These are phyloP conservation scores for Numida meleagris DNA, from an alignment of 2,113 vertebrate species.

Conservation along the genomic window DNA sequence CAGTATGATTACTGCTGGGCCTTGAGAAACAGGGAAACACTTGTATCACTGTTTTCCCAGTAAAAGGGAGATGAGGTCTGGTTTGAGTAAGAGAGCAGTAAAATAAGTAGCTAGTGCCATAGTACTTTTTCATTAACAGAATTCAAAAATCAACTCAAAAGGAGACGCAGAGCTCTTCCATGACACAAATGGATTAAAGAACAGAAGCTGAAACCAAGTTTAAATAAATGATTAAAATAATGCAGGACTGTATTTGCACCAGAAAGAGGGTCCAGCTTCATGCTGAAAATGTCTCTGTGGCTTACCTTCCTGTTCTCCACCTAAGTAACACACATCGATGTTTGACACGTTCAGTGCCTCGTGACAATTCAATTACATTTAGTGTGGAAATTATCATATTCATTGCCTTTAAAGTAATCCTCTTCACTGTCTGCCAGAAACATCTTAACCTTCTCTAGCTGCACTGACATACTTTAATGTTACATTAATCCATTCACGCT, in stretches of 20 bases:
- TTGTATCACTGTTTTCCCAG: not conserved
- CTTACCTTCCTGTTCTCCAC: not conserved
- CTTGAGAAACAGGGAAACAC: not conserved
- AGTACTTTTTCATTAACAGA: not conserved
- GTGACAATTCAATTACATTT: conserved; percentile 43
- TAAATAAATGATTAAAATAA: not conserved
- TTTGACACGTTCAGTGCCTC: not conserved
- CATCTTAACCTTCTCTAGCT: conserved; percentile 20
- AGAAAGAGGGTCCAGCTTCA: not conserved
- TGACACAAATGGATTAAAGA: not conserved
- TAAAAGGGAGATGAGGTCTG: not conserved
- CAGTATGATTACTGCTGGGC: not conserved
- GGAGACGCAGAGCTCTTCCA: not conserved
- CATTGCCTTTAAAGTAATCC: conserved; percentile 46
- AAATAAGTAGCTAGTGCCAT: accelerated
- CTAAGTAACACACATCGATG: not conserved
- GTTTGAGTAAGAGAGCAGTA: not conserved
- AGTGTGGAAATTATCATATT: conserved; percentile 42
- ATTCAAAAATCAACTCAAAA: not conserved
- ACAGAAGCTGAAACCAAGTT: not conserved
- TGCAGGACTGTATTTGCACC: not conserved
- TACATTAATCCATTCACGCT: not conserved
- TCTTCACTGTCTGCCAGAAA: conserved; percentile 34
- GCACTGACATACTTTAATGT: not conserved
- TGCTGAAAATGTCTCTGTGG: not conserved